A percentile compares a stretch with the other conserved stretches of the same genome.
Conservation (phyloP, 2,113 vertebrate genomes). For the Brachyistius frenatus region DNA sequence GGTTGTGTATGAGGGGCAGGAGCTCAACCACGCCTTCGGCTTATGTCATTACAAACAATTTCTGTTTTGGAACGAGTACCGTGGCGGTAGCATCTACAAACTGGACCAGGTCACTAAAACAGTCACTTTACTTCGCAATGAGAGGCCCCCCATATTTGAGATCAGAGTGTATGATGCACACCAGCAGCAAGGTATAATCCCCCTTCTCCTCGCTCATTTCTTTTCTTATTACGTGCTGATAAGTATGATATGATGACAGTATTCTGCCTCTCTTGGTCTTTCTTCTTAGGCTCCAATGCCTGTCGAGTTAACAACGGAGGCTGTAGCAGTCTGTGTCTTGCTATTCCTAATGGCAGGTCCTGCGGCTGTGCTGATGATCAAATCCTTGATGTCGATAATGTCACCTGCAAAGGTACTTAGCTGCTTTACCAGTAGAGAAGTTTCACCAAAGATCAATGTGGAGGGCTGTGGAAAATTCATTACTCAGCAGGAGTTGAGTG, state of each 20-base stretch:
- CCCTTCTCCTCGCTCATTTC: background rate
- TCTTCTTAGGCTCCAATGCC: conserved; percentile 87
- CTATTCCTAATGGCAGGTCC: conserved; percentile 88
- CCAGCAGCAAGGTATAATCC: conserved; percentile 92
- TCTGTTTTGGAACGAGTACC: conserved; percentile 98
- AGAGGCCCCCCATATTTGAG: conserved; percentile 96
- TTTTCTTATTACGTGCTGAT: background rate
- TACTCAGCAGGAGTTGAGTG: conserved; percentile 22
- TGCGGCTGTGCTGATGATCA: conserved; percentile 96
- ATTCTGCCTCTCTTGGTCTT: background rate
- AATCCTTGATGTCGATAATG: conserved; percentile 86
- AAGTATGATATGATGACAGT: background rate
- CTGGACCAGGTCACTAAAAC: conserved; percentile 89
- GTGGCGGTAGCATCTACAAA: conserved; percentile 94
- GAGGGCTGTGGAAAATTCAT: conserved; percentile 49
- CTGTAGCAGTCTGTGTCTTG: conserved; percentile 96
- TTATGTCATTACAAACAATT: conserved; percentile 95
- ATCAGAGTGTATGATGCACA: conserved; percentile 97
- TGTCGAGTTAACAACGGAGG: conserved; percentile 94
- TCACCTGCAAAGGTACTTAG: conserved; percentile 92
- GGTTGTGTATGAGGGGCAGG: conserved; percentile 94
- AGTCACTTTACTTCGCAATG: conserved; percentile 91
- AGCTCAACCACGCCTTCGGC: conserved; percentile 95
- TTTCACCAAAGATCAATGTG: conserved; percentile 23
- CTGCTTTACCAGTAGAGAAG: conserved; percentile 21